Conservation (phyloP, 2,888 invertebrate species). For the Cantharis lateralis region DNA sequence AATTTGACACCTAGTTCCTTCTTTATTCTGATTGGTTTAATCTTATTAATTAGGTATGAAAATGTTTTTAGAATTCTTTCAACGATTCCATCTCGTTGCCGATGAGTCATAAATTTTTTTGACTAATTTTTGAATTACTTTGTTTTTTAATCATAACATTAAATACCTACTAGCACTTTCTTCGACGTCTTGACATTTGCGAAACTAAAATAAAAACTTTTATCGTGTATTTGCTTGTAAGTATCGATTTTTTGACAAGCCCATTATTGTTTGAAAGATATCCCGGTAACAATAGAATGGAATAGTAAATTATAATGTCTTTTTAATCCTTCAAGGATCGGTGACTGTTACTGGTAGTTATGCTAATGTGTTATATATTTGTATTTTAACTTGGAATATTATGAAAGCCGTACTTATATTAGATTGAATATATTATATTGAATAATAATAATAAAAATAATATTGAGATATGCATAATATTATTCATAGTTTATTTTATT, state of each 20-base stretch:
- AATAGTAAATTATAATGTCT: constrained; percentile 30
- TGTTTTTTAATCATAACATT: not conserved
- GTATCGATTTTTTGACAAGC: constrained; percentile 29
- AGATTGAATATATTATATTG: not conserved
- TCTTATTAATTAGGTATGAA: not conserved
- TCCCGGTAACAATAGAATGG: constrained; percentile 29
- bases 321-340: constrained; percentile 30
- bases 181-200: not conserved
- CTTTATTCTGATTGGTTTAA: not conserved
- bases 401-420: not conserved
- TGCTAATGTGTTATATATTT: not conserved
- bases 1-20: not conserved
- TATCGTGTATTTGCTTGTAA: not conserved
- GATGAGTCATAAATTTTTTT: not conserved
- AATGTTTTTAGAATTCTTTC: no score
- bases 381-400: not conserved
- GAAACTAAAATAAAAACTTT: not conserved
- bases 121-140: no score
- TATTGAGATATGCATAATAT: no score
- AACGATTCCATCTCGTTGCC: not conserved
- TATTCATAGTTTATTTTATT: no score
- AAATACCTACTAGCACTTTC: not conserved
- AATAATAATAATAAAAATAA: not conserved
- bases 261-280: constrained; percentile 33
- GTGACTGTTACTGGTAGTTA: constrained; percentile 36